phyloP scores from a whole-genome alignment of 1,140 invertebrate genomes.

The Drosophila chauvacae region DNA sequence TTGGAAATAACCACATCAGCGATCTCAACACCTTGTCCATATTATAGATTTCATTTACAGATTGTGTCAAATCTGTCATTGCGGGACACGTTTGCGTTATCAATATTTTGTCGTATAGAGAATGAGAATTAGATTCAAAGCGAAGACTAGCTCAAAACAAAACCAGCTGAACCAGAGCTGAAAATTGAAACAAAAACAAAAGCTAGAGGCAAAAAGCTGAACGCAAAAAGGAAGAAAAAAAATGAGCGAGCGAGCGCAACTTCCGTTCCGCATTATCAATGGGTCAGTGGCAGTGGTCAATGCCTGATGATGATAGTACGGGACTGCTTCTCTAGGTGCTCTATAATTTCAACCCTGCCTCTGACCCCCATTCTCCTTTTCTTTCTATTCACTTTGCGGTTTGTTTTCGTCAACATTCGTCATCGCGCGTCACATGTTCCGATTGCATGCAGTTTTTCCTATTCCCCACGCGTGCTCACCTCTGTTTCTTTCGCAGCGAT shows the following conservation, averaged over 20 bases:
- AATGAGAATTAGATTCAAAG: constrained; percentile 1
- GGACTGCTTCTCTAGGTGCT: constrained; percentile 11
- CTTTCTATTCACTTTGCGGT: neutral
- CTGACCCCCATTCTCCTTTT: neutral
- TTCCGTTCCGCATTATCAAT: constrained; percentile 76
- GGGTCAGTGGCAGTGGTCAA: constrained; percentile 67
- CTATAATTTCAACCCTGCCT: constrained; percentile 13
- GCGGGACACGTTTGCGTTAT: constrained; percentile 36
- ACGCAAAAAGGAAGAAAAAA: neutral
- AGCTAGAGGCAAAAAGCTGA: constrained; percentile 6
- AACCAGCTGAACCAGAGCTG: constrained; percentile 21
- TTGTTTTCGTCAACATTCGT: constrained; percentile 51
- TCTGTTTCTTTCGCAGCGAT: constrained; percentile 6
- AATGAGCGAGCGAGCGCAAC: constrained; percentile 30
- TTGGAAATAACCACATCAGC: constrained; percentile 13
- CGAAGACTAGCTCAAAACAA: constrained; percentile 42
- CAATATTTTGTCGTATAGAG: constrained; percentile 9
- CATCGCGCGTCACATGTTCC: constrained; percentile 73
- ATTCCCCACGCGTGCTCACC: neutral
- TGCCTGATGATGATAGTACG: constrained; percentile 20
- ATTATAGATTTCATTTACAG: neutral
- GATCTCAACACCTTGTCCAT: constrained; percentile 3
- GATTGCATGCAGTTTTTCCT: constrained; percentile 52
- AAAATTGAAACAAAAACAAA: constrained; percentile 33
- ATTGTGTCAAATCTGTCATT: neutral